Percentiles rank a stretch among this genome's conserved stretches.
phyloP scores from a whole-genome alignment of 2,888 invertebrate genomes.

The Polymixis lichenea region DNA sequence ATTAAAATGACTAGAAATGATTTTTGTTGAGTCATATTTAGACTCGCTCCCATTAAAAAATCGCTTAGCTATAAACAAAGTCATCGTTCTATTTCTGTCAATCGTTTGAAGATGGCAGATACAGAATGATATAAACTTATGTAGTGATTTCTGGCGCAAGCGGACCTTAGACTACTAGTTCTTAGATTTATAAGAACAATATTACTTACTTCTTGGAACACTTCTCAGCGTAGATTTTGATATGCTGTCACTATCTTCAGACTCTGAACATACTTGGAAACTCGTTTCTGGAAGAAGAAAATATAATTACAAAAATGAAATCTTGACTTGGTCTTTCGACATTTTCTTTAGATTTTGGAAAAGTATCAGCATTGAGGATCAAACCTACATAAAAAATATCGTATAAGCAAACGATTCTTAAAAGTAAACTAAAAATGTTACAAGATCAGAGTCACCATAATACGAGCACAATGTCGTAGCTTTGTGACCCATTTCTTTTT shows the following conservation, averaged over 20 bases:
- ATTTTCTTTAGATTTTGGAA: background rate
- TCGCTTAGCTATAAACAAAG: background rate
- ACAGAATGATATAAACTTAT: background rate
- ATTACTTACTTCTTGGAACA: slow-evolving; percentile 86
- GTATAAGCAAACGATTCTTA: no score
- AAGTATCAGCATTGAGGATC: no score
- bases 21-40: no score
- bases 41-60: no score
- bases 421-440: no score
- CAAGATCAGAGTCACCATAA: background rate
- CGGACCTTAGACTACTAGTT: background rate
- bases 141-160: background rate
- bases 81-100: background rate
- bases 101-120: background rate
- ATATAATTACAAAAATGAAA: no score
- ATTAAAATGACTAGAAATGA: no score
- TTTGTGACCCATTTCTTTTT: background rate
- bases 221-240: slow-evolving; percentile 88
- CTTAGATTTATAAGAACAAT: background rate
- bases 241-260: slow-evolving; percentile 89
- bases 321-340: no score
- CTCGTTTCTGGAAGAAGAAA: slow-evolving; percentile 85
- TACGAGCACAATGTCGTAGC: background rate
- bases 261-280: slow-evolving; percentile 89
- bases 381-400: background rate